Evolutionary conservation across 2,888 invertebrate species (phyloP).

Genomic region (Lampropteryx suffumata): DNA sequence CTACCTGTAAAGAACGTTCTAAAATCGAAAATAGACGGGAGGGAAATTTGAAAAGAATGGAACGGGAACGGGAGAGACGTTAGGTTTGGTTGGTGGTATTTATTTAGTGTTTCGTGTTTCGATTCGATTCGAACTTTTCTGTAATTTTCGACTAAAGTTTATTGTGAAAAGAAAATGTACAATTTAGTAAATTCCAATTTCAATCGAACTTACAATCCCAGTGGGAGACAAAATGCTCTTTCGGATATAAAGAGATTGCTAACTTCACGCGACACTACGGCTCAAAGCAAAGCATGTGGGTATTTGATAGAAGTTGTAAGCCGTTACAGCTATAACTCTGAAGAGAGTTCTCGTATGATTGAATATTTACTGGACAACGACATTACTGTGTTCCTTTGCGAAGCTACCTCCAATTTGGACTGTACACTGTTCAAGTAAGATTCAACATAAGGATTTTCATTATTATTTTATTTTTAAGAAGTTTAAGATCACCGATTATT

Average conservation of each 20-base stretch:
- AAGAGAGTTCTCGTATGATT: conserved; percentile 56
- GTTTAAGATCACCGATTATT: too few relatives aligned
- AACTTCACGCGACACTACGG: conserved; percentile 64
- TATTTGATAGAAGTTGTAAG: conserved; percentile 66
- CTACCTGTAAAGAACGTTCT: too few relatives aligned
- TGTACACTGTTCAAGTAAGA: conserved; percentile 65
- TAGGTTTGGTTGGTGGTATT: too few relatives aligned
- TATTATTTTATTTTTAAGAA: too few relatives aligned
- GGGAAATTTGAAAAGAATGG: neutral
- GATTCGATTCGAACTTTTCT: too few relatives aligned
- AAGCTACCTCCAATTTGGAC: conserved; percentile 72
- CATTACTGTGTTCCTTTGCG: conserved; percentile 71
- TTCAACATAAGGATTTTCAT: too few relatives aligned
- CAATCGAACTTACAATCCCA: conserved; percentile 69
- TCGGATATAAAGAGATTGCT: conserved; percentile 69
- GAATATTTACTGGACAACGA: conserved; percentile 72
- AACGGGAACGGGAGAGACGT: too few relatives aligned
- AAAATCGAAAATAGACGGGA: neutral
- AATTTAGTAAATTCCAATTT: conserved; percentile 66
- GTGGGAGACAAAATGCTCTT: conserved; percentile 64
- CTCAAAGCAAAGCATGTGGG: conserved; percentile 70
- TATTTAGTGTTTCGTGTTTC: too few relatives aligned
- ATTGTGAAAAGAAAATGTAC: conserved; percentile 47
- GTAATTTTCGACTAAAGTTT: too few relatives aligned
- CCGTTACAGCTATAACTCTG: conserved; percentile 56